Evolutionary conservation across 2,888 invertebrate genomes (phyloP), one percentile per base, ranked within the genome.

Genomic region (Epirrhoe alternata): DNA sequence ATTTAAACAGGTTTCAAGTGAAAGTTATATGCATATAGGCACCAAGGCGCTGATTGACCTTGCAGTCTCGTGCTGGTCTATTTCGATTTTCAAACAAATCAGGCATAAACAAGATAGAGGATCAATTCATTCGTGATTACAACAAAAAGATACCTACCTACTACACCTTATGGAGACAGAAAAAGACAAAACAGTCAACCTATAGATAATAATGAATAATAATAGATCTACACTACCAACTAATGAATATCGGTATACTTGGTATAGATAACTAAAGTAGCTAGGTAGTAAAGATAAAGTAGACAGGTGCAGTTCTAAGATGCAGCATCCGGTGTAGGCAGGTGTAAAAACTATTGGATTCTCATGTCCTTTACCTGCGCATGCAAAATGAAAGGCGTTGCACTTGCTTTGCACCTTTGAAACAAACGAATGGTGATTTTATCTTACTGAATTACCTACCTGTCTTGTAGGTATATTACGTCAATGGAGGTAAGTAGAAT

Each of bases 1-100:
- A 71, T 73, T 70, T 62, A 67, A 69, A 74, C 72, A 64, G 70
- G 71, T 74, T 68, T 69, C 45, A 68, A 81, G 84, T 81, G 84
- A 84, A 84, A 84, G 84, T 84, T 78, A 1, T 24, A 71, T 73
- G 71, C 72, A 76, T 76, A 70, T 57, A 76, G 52, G 49, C 47
- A 56, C 50, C 42, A 51, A 47, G 66, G 66, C 69, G 65, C 72
- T 67, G 69, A 74, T 77, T 81, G 83, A 82, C 84, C 84, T 82
- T 81, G 82, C 73, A 72, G 68, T 74, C 71, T 76, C 59, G 74
- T 74, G 73, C 49, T 54, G 31, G 54, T 55, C 54, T 60, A 35
- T 33, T n/a, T 64, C 35, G 38, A 33, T n/a, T 54, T 14, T 66
- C 51, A 61, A 64, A 31, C 63, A 68, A 65, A 67, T 65, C 60